These are phyloP conservation scores for Pedetes capensis DNA, from an alignment of 2,113 vertebrate genomes.

Conservation along the genomic window DNA sequence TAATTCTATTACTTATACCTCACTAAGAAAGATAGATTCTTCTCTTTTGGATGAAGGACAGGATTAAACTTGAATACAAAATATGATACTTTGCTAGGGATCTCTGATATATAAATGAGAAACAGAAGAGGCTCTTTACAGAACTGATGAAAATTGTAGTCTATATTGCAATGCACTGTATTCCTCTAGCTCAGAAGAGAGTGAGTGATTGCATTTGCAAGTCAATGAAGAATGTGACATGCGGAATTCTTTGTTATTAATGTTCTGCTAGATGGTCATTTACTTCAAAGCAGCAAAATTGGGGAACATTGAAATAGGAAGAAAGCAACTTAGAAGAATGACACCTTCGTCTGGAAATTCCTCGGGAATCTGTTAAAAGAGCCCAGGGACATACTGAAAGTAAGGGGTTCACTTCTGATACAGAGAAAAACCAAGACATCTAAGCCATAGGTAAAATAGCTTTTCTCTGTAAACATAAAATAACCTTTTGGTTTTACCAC, in stretches of 20 bases:
- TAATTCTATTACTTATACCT: not conserved
- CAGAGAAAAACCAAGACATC: not conserved
- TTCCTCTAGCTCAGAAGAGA: not conserved
- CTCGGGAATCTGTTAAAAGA: not conserved
- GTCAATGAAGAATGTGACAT: conserved; percentile 42
- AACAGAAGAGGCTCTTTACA: not conserved
- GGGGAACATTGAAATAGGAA: conserved; percentile 22
- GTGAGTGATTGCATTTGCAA: conserved; percentile 63
- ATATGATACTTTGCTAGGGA: not conserved
- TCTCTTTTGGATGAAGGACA: not conserved
- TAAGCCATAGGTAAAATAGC: not conserved
- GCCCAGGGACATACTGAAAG: not conserved
- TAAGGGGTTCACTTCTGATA: not conserved
- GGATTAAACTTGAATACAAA: not conserved
- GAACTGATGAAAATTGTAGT: not conserved
- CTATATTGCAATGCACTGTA: not conserved
- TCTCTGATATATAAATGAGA: not conserved
- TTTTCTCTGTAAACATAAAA: not conserved
- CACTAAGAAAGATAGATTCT: not conserved
- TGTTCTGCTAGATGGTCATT: conserved; percentile 35
- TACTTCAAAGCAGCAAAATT: conserved; percentile 14
- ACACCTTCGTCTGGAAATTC: not conserved
- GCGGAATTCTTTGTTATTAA: conserved; percentile 45
- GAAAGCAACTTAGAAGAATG: not conserved
- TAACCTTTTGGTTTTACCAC: not conserved